Percentiles rank a stretch among this genome's conserved stretches.
These are phyloP conservation scores for Pollimyrus isidori DNA, from an alignment of 2,113 vertebrate species.

Conservation along the genomic window DNA sequence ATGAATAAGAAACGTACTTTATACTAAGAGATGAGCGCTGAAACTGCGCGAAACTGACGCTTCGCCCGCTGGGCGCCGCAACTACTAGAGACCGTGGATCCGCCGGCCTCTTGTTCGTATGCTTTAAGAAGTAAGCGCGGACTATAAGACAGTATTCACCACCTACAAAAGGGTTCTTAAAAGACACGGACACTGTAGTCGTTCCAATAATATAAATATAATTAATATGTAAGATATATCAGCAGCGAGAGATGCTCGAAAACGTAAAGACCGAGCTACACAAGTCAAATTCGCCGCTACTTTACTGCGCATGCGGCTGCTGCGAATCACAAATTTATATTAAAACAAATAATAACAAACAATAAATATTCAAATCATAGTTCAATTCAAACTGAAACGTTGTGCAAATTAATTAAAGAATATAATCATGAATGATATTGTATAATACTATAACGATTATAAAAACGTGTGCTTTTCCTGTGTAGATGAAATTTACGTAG, in stretches of 20 bases:
- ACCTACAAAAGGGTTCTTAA: neutral
- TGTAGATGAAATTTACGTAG: neutral
- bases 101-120: neutral
- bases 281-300: conserved; percentile 23
- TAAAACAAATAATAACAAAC: too few relatives aligned
- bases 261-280: neutral
- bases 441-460: neutral
- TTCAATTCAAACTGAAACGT: neutral
- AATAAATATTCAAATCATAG: neutral
- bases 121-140: neutral
- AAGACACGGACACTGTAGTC: neutral
- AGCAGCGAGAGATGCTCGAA: neutral
- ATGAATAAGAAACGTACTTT: neutral
- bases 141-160: neutral
- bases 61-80: neutral
- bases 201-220: neutral
- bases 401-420: neutral
- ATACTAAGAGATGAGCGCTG: neutral
- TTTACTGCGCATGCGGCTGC: conserved; percentile 9
- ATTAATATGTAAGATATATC: neutral
- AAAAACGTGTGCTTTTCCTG: neutral
- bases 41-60: neutral
- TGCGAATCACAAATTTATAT: neutral
- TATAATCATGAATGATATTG: neutral
- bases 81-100: conserved; percentile 14